phyloP scores from a whole-genome alignment of 2,888 invertebrate genomes.

The Macrostomum cliftonense region DNA sequence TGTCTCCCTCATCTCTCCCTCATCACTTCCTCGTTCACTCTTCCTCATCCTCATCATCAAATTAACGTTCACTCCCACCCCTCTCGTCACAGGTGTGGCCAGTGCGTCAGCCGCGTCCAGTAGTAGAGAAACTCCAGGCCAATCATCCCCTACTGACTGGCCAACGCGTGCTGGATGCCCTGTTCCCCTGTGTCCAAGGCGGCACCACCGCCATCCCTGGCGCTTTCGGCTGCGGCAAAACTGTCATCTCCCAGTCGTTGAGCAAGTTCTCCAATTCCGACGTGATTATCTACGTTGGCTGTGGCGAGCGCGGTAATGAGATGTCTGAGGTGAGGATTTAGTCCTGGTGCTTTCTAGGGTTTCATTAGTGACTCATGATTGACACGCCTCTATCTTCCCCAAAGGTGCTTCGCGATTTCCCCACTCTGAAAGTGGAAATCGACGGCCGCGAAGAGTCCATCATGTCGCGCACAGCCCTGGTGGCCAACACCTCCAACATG shows the following conservation, averaged over 20 bases:
- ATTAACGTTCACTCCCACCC: too few relatives aligned
- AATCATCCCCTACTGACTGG: slow-evolving; percentile 94
- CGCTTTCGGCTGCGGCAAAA: slow-evolving; percentile 99
- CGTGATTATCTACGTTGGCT: slow-evolving; percentile 96
- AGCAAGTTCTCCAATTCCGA: slow-evolving; percentile 99
- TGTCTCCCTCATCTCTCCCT: too few relatives aligned
- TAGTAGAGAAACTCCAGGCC: slow-evolving; percentile 89
- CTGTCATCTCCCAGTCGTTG: slow-evolving; percentile 95
- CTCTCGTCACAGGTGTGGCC: slow-evolving; percentile 86
- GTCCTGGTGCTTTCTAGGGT: slow-evolving; percentile 9
- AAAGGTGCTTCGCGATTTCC: neutral
- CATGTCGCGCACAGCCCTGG: slow-evolving; percentile 96
- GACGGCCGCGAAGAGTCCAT: slow-evolving; percentile 81
- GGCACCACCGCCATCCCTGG: slow-evolving; percentile 97
- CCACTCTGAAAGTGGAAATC: slow-evolving; percentile 63
- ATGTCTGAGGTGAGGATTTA: slow-evolving; percentile 63
- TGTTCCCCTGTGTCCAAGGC: slow-evolving; percentile 96
- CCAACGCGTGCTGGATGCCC: slow-evolving; percentile 85
- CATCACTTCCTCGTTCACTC: too few relatives aligned
- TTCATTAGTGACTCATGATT: too few relatives aligned
- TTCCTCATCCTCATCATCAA: too few relatives aligned
- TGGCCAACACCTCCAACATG: slow-evolving; percentile 99
- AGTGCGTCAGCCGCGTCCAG: slow-evolving; percentile 85
- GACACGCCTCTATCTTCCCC: too few relatives aligned
- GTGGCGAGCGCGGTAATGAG: slow-evolving; percentile 98